Percentiles rank a stretch among this genome's conserved stretches.
phyloP scores from a whole-genome alignment of 2,113 vertebrate genomes.

The Thalassoma bifasciatum region DNA sequence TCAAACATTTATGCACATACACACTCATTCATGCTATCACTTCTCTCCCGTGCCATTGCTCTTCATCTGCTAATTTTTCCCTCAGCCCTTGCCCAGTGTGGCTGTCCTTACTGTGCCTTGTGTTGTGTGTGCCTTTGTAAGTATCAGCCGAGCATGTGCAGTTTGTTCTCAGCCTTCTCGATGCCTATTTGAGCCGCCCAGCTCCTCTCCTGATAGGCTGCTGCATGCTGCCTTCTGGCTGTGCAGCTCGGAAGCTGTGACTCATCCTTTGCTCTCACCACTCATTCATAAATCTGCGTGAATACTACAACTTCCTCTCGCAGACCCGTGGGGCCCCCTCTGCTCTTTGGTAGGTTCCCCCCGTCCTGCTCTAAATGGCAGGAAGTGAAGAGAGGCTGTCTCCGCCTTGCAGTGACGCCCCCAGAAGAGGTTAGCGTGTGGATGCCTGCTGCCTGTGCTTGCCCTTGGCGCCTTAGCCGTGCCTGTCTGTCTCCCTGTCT shows the following conservation, averaged over 20 bases:
- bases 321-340: constrained; percentile 38
- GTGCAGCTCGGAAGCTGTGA: constrained; percentile 72
- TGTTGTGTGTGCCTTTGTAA: neutral
- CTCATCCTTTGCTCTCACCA: constrained; percentile 76
- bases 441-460: constrained; percentile 34
- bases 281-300: constrained; percentile 82
- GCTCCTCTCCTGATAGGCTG: constrained; percentile 67
- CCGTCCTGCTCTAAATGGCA: constrained; percentile 59
- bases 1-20: constrained; percentile 15
- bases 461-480: constrained; percentile 36
- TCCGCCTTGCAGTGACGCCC: constrained; percentile 39
- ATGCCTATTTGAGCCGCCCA: constrained; percentile 63
- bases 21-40: constrained; percentile 13
- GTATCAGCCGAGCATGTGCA: constrained; percentile 41
- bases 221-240: constrained; percentile 74
- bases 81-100: constrained; percentile 43
- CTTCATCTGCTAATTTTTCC: constrained; percentile 47
- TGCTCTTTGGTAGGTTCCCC: constrained; percentile 64
- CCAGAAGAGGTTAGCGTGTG: constrained; percentile 45
- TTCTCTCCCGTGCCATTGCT: constrained; percentile 35
- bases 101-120: constrained; percentile 40
- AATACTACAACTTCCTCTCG: constrained; percentile 78
- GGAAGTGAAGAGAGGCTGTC: constrained; percentile 59
- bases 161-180: constrained; percentile 46
- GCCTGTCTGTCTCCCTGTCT: constrained; percentile 20